Conservation (phyloP, 1,140 invertebrate genomes). For the Rhynchophorus ferrugineus region DNA sequence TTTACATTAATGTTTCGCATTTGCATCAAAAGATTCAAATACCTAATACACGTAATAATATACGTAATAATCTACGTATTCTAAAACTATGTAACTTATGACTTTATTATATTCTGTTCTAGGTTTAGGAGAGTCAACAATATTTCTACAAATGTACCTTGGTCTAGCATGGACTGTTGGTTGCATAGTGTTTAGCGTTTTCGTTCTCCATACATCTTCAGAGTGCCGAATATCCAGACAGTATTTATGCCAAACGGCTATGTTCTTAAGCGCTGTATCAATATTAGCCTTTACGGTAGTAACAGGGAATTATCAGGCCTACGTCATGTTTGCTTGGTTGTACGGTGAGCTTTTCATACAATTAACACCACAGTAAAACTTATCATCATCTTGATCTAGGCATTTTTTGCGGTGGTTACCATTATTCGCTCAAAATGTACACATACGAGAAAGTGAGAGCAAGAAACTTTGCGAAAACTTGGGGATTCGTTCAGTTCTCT, state of each 20-base stretch:
- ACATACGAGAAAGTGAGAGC: slow-evolving; percentile 78
- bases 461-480: slow-evolving; percentile 77
- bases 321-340: slow-evolving; percentile 76
- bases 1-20: too few relatives aligned
- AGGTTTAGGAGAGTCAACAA: slow-evolving; percentile 54
- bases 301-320: slow-evolving; percentile 67
- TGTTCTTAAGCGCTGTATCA: slow-evolving; percentile 70
- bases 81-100: too few relatives aligned
- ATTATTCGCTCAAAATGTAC: slow-evolving; percentile 83
- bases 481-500: slow-evolving; percentile 84
- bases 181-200: slow-evolving; percentile 69
- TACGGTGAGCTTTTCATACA: slow-evolving; percentile 51
- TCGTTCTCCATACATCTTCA: slow-evolving; percentile 72
- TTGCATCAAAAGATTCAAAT: too few relatives aligned
- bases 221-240: slow-evolving; percentile 81
- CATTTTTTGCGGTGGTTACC: slow-evolving; percentile 75
- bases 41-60: too few relatives aligned
- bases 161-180: slow-evolving; percentile 78
- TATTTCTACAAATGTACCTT: slow-evolving; percentile 67
- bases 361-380: not conserved
- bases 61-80: too few relatives aligned
- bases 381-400: slow-evolving; percentile 39
- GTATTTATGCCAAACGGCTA: slow-evolving; percentile 70
- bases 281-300: slow-evolving; percentile 77
- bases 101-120: too few relatives aligned